Conservation (phyloP, 2,113 vertebrate genomes). For the Tragelaphus strepsiceros region DNA sequence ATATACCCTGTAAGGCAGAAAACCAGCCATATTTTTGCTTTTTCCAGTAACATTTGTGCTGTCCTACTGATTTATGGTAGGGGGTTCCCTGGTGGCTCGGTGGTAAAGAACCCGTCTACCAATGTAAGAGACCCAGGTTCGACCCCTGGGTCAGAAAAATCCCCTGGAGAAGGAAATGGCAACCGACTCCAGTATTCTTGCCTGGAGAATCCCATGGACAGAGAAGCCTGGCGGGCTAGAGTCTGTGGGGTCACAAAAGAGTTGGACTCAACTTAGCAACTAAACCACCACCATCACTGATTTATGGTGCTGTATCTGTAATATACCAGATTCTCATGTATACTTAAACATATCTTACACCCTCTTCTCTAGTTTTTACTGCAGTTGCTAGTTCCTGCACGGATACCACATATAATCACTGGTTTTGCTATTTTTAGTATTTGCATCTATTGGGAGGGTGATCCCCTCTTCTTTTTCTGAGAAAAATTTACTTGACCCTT, state of each 20-base stretch:
- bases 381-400: not conserved
- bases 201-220: not conserved
- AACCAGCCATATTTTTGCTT: not conserved
- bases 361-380: not conserved
- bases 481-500: not conserved
- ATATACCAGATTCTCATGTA: not conserved
- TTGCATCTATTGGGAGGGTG: not conserved
- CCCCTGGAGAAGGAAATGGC: not conserved
- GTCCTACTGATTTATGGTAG: not conserved
- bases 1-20: not conserved
- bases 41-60: not conserved
- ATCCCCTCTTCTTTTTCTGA: not conserved
- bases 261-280: not conserved
- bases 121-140: not conserved
- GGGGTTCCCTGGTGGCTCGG: not conserved
- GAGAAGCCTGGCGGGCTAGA: not conserved
- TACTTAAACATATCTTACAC: not conserved
- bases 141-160: not conserved
- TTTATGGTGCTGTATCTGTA: not conserved
- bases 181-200: not conserved
- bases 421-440: not conserved
- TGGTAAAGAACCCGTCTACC: not conserved
- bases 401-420: not conserved
- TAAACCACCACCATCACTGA: not conserved
- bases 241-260: not conserved